Conservation (phyloP, 2,888 invertebrate species). For the Lithodes maja region DNA sequence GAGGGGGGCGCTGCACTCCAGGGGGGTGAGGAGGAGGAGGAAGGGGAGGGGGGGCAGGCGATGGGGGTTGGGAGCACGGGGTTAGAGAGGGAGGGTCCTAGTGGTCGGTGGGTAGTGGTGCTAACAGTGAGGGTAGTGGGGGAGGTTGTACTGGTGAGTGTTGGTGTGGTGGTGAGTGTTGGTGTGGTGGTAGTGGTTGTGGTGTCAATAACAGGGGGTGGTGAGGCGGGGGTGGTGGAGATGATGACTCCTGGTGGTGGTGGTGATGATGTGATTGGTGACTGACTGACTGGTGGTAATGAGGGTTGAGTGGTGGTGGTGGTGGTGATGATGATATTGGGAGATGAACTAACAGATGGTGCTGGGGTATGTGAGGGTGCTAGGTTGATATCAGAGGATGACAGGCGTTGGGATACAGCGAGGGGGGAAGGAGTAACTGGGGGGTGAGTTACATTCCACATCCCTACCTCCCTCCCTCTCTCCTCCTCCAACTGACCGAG, state of each 20-base stretch:
- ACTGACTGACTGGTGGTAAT: neutral
- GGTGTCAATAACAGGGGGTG: constrained; percentile 17
- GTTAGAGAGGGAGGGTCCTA: constrained; percentile 53
- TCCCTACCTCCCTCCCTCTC: constrained; percentile 54
- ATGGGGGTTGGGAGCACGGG: constrained; percentile 17
- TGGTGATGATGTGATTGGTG: neutral
- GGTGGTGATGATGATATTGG: neutral
- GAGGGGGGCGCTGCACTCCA: constrained; percentile 53
- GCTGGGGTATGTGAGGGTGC: constrained; percentile 20
- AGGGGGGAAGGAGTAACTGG: constrained; percentile 43
- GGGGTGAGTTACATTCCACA: constrained; percentile 29
- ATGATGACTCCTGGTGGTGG: neutral
- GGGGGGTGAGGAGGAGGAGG: constrained; percentile 45
- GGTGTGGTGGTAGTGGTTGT: constrained; percentile 13
- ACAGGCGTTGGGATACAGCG: constrained; percentile 48
- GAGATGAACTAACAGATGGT: neutral
- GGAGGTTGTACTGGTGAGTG: constrained; percentile 17
- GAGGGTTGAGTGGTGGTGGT: constrained; percentile 3
- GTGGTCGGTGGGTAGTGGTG: constrained; percentile 38
- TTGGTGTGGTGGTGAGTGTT: constrained; percentile 30
- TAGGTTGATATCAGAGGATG: constrained; percentile 57
- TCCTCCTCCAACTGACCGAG: constrained; percentile 66
- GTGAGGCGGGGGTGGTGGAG: constrained; percentile 1
- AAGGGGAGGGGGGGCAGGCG: constrained; percentile 25
- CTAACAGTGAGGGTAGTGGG: neutral